Evolutionary conservation across 2,113 vertebrate species (phyloP), one percentile per base, ranked within the genome.

Genomic region (Trochalopteron elliotii): DNA sequence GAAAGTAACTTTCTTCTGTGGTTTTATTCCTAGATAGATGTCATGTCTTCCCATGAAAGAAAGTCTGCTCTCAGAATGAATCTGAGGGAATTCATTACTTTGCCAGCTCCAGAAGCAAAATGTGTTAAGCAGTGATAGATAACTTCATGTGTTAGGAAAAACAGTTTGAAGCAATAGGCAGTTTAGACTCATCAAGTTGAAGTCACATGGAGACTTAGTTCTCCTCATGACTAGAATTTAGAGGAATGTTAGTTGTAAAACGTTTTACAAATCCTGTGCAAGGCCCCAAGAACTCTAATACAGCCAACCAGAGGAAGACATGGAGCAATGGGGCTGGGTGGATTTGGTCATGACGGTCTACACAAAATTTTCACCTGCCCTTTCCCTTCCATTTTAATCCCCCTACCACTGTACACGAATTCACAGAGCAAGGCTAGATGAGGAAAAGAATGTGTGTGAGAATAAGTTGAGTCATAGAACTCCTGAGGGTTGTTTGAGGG

Each of bases 11-110:
- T 81, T 24, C 23, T 75, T 18, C 28, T 89, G 94, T 90, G 85
- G 92, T 94, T 96, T 95, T 90, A 79, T 96, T 96, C 90, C 93
- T 96, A 81, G 94, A 93, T 53, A 87, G 57, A 72, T 76, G 18
- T 81, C 28, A 35, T 68, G 71, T 67, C 68, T 94, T 90, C 60
- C 28, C 30, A 24, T 45, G 60, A 78, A 8, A 57, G 31, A 68
- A 87, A 71, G n/a, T n/a, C 40, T 75, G 7, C 21, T 68, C 33
- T 83, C 24, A 30, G 64, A 60, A 52, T 28, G 37, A 71, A 60
- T 61, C 13, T 83, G 50, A 79, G 35, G 28, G 31, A 80, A n/a
- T 49, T 76, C 8, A n/a, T 74, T 74, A 23, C 7, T 67, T 71
- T 72, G 12, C 18, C 70, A 55, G 14, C 28, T 84, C 25, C 57